Base-by-base conservation (phyloP, 2,113 vertebrate genomes). In the Paraplagusia blochii region DNA sequence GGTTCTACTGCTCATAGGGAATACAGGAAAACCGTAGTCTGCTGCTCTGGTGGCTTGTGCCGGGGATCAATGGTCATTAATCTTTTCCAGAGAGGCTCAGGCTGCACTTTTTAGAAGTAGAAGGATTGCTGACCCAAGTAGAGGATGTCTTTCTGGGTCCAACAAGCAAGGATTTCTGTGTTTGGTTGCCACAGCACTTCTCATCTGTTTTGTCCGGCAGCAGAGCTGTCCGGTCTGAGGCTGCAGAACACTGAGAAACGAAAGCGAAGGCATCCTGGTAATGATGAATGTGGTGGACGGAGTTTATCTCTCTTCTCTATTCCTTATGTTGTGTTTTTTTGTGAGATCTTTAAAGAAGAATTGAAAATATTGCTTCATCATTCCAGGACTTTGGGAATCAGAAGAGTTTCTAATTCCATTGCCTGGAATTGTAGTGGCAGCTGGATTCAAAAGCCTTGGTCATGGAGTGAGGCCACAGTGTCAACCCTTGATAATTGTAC, bases 41-140 rank as follows among this genome's bases (percentile, higher is more conserved):
- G 79, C 74, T 75, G 81, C 69, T 72, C 80, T 63, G 63, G 70
- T 86, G 77, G 63, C 77, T 88, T 80, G 72, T 73, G 81, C 71
- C 34, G 40, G 44, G 74, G 76, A 89, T 87, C 80, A 82, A 71
- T 88, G 87, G 76, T 85, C 88, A 89, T 91, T 89, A 90, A 91
- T 90, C 89, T 87, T 87, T 63, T 6, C 64, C 17, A 59, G 77
- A 88, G 84, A 79, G 69, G 70, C 75, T 66, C 69, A 14, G 73
- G 81, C 67, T 90, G 82, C 86, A 87, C 67, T 89, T 89, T 88
- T 86, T 77, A 68, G 63, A 58, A 69, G 56, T 63, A 65, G 63
- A 77, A 79, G 73, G 81, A 85, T 62, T 80, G 89, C 89, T 89
- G 88, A 90, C 79, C 87, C 74, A 82, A 80, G 80, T 66, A 56